These are phyloP conservation scores for Solea senegalensis DNA, from an alignment of 2,113 vertebrate genomes.

Conservation along the genomic window DNA sequence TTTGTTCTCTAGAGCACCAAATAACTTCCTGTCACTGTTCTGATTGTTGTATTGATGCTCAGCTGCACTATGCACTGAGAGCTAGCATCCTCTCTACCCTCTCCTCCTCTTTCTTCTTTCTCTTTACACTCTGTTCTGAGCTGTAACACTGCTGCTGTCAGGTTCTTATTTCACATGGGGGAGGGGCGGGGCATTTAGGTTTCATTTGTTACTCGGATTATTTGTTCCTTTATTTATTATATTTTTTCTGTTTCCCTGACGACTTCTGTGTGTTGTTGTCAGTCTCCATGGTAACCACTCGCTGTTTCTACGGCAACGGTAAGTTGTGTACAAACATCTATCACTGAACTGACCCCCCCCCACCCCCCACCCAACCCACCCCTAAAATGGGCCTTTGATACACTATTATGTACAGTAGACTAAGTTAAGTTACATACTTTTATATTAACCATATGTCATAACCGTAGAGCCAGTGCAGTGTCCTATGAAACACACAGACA, in stretches of 20 bases:
- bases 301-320: constrained; percentile 82
- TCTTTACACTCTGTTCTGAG: constrained; percentile 41
- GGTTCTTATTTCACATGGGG: constrained; percentile 53
- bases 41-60: constrained; percentile 43
- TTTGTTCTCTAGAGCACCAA: constrained; percentile 25
- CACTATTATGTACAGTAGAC: constrained; percentile 16
- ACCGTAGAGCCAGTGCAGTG: background rate
- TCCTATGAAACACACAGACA: constrained; percentile 30
- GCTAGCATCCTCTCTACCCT: constrained; percentile 41
- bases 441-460: constrained; percentile 3
- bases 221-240: constrained; percentile 83
- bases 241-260: constrained; percentile 85
- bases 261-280: constrained; percentile 86
- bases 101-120: constrained; percentile 20
- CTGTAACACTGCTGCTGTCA: constrained; percentile 63
- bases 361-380: constrained; percentile 36
- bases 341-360: constrained; percentile 75
- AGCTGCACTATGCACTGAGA: constrained; percentile 34
- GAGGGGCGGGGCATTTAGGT: constrained; percentile 52
- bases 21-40: constrained; percentile 15
- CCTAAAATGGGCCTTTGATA: constrained; percentile 57
- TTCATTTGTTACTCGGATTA: constrained; percentile 78
- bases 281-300: constrained; percentile 84
- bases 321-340: constrained; percentile 81
- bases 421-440: constrained; percentile 22